Percentiles rank a stretch among this genome's conserved stretches.
Conservation (phyloP, 1,140 invertebrate species). For the Micrasema minimum region DNA sequence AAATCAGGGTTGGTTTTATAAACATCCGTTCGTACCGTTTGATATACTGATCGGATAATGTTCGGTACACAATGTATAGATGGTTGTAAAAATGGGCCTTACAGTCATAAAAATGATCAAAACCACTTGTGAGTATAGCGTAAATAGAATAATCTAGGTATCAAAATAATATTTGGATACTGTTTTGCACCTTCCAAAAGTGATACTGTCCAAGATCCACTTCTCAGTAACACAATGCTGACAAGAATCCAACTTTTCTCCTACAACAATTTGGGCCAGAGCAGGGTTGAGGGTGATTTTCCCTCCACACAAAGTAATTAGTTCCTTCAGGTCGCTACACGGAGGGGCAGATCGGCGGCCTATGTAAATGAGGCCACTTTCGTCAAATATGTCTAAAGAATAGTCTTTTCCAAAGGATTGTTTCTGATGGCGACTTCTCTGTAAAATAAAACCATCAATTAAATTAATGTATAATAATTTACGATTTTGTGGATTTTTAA, state of each 20-base stretch:
- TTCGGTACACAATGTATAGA: too few relatives aligned
- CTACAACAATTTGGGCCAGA: conserved; percentile 58
- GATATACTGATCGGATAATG: too few relatives aligned
- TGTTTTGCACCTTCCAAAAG: conserved; percentile 42
- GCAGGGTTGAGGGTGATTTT: conserved; percentile 51
- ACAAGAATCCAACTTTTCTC: conserved; percentile 51
- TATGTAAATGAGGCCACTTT: conserved; percentile 60
- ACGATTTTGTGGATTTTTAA: too few relatives aligned
- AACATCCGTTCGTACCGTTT: too few relatives aligned
- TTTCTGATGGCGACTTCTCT: conserved; percentile 59
- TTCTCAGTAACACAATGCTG: conserved; percentile 57
- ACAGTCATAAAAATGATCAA: too few relatives aligned
- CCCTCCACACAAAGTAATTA: conserved; percentile 60
- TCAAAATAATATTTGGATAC: conserved; percentile 17
- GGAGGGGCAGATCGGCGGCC: conserved; percentile 55
- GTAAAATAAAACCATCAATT: conserved; percentile 50
- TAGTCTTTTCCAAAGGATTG: conserved; percentile 60
- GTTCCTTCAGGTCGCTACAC: conserved; percentile 58
- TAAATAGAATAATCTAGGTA: too few relatives aligned
- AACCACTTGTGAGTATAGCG: too few relatives aligned
- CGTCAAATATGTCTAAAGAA: conserved; percentile 59
- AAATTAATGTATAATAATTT: too few relatives aligned
- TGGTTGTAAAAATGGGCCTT: too few relatives aligned
- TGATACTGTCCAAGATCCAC: conserved; percentile 61
- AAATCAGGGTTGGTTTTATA: too few relatives aligned